phyloP scores from a whole-genome alignment of 2,888 invertebrate genomes.

The Leptopilina myrica region DNA sequence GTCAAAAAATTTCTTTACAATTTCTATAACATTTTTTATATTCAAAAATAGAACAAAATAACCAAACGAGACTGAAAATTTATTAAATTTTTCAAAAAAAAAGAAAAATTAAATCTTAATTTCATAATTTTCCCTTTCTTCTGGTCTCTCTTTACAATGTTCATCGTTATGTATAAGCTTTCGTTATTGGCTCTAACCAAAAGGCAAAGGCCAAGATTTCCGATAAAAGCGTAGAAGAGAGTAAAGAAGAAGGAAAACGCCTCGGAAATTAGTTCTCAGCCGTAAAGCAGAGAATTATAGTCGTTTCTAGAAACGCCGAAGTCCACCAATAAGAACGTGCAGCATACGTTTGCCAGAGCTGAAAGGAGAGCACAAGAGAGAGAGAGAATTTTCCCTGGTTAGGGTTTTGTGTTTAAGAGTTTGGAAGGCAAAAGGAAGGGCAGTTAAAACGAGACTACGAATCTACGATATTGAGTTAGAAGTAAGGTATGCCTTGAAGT shows the following conservation, averaged over 20 bases:
- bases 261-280: conserved; percentile 68
- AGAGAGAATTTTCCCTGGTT: conserved; percentile 48
- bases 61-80: no score
- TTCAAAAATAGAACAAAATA: no score
- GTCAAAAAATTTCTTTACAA: no score
- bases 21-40: no score
- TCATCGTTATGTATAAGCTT: neutral
- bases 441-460: conserved; percentile 70
- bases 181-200: conserved; percentile 24
- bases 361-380: neutral
- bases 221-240: conserved; percentile 56
- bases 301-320: conserved; percentile 60
- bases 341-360: conserved; percentile 13
- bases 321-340: conserved; percentile 6
- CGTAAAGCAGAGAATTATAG: conserved; percentile 67
- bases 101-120: neutral
- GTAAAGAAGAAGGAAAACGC: conserved; percentile 43
- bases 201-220: conserved; percentile 48
- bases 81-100: no score
- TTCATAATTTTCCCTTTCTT: neutral
- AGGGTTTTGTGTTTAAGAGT: conserved; percentile 56
- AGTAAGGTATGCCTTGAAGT: conserved; percentile 67
- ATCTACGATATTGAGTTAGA: conserved; percentile 73
- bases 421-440: conserved; percentile 57
- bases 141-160: neutral